A percentile compares a stretch with the other conserved stretches of the same genome.
These are phyloP conservation scores for Romanogobio albipinnatus DNA, from an alignment of 2,113 vertebrate species.

Conservation along the genomic window DNA sequence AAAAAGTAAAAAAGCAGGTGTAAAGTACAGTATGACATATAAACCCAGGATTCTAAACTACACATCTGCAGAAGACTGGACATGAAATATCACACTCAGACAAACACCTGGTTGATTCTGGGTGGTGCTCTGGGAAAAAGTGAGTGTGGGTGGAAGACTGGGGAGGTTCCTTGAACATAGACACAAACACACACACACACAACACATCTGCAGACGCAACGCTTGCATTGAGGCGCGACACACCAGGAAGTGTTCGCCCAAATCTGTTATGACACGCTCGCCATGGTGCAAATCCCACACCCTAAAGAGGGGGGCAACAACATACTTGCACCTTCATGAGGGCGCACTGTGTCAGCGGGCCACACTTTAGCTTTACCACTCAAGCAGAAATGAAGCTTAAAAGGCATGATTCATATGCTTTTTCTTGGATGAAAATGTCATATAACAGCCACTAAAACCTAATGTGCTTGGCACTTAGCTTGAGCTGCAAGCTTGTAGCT, in stretches of 20 bases:
- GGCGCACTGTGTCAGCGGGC: background rate
- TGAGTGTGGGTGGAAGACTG: conserved; percentile 28
- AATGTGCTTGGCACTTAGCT: conserved; percentile 43
- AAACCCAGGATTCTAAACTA: conserved; percentile 73
- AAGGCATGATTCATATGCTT: conserved; percentile 36
- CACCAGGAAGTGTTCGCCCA: conserved; percentile 38
- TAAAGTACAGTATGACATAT: conserved; percentile 80
- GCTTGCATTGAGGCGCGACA: conserved; percentile 42
- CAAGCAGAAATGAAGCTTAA: conserved; percentile 20
- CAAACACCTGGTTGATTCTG: conserved; percentile 41
- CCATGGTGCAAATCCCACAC: conserved; percentile 40
- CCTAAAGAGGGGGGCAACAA: conserved; percentile 28
- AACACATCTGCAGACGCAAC: conserved; percentile 42
- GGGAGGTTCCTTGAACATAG: conserved; percentile 23
- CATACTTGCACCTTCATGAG: conserved; percentile 14
- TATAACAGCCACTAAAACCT: conserved; percentile 39
- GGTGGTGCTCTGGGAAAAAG: conserved; percentile 33
- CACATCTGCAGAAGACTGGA: conserved; percentile 90
- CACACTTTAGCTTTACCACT: conserved; percentile 13
- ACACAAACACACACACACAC: conserved; percentile 15
- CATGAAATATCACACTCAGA: conserved; percentile 28
- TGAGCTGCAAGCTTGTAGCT: conserved; percentile 17
- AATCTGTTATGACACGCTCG: conserved; percentile 53
- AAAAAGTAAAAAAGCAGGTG: background rate
- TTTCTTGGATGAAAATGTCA: conserved; percentile 43